Conservation (phyloP, 2,113 vertebrate species). For the Leucoraja erinaceus region DNA sequence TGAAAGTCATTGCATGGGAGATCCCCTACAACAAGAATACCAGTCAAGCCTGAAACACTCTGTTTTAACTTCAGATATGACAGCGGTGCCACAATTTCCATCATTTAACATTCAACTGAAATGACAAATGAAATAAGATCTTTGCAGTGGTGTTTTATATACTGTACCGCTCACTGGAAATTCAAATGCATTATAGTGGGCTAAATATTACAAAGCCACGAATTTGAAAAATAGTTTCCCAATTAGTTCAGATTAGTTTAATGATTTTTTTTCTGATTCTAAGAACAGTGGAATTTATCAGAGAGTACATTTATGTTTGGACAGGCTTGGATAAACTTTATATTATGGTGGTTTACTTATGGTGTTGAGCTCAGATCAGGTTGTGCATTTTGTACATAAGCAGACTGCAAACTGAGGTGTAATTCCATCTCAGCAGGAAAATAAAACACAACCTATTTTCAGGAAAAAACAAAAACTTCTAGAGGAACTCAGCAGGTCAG, state of each 20-base stretch:
- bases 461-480: too few species aligned
- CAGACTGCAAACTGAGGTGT: not conserved
- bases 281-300: not conserved
- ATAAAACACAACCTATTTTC: not conserved
- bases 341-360: not conserved
- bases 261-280: not conserved
- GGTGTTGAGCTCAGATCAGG: not conserved
- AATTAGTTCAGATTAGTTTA: not conserved
- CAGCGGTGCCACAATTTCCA: not conserved
- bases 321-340: not conserved
- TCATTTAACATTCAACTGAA: not conserved
- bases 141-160: slow-evolving; percentile 2
- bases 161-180: not conserved
- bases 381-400: not conserved
- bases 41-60: not conserved
- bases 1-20: not conserved
- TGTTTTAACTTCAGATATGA: not conserved
- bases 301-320: not conserved
- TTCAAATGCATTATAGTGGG: too few species aligned
- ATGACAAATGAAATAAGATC: not conserved
- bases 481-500: too few species aligned
- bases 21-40: not conserved
- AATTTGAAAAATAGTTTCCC: not conserved
- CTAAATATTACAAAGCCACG: not conserved
- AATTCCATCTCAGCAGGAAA: not conserved